Evolutionary conservation across 2,888 invertebrate species (phyloP).

Genomic region (Hartigia nigra): DNA sequence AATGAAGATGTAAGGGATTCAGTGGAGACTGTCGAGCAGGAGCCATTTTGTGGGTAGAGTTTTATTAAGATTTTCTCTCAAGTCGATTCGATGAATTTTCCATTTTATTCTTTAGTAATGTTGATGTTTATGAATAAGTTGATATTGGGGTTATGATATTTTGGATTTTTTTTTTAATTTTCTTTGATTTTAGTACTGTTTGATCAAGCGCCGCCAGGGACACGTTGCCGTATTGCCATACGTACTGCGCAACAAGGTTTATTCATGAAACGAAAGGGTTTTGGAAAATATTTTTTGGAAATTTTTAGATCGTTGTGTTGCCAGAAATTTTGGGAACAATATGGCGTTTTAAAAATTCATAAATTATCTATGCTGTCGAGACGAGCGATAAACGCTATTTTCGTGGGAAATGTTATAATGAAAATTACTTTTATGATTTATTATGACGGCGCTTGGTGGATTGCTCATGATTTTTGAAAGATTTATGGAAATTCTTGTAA

Average conservation of each 20-base stretch:
- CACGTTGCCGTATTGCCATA: background rate
- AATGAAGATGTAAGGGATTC: background rate
- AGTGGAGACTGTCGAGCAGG: background rate
- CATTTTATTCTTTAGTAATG: no score
- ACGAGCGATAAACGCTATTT: background rate
- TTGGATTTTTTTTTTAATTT: background rate
- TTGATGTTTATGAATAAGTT: no score
- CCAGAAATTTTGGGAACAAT: background rate
- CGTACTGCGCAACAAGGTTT: background rate
- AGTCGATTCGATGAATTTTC: background rate
- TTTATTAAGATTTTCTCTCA: background rate
- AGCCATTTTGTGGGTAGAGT: background rate
- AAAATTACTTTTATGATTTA: constrained; percentile 10
- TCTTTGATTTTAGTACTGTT: background rate
- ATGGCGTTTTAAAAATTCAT: background rate
- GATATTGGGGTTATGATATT: background rate
- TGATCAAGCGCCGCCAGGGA: background rate
- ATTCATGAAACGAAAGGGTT: background rate
- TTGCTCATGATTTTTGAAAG: background rate
- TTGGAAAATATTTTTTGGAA: background rate
- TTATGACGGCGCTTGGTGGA: constrained; percentile 1
- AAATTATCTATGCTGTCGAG: background rate
- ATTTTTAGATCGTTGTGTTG: background rate
- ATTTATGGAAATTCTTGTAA: background rate
- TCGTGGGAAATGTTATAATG: background rate